These are phyloP conservation scores for Zoroaster sp. DNA, from an alignment of 53 echinoderm and acorn worm species.

Conservation along the genomic window DNA sequence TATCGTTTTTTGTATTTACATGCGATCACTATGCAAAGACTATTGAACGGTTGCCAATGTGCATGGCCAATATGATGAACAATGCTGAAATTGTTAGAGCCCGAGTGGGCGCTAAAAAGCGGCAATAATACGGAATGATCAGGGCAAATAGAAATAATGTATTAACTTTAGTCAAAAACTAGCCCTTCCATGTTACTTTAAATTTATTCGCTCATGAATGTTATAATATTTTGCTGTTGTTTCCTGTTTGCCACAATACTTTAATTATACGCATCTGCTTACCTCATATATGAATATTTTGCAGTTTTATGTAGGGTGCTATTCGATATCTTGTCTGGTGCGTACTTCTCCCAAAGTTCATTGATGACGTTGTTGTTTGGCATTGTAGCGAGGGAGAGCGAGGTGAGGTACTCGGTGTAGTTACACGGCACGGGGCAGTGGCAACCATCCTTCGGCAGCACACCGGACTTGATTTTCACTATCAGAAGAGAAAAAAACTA, in stretches of 20 bases:
- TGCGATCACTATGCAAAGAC: not conserved
- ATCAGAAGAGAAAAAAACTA: not conserved
- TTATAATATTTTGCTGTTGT: too few relatives aligned
- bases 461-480: slow-evolving; percentile 24
- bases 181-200: too few relatives aligned
- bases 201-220: too few relatives aligned
- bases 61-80: not conserved
- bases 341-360: not conserved
- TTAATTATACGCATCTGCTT: not conserved
- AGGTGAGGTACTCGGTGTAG: slow-evolving; percentile 37
- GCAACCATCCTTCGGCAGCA: not conserved
- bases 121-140: not conserved
- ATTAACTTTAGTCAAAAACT: too few relatives aligned
- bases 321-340: not conserved
- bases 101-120: not conserved
- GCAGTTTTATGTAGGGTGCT: not conserved
- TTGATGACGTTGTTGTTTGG: slow-evolving; percentile 21
- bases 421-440: slow-evolving; percentile 48
- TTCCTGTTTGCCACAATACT: too few relatives aligned
- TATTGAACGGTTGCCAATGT: not conserved
- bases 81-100: too few relatives aligned
- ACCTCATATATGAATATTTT: not conserved
- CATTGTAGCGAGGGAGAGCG: slow-evolving; percentile 17
- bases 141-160: too few relatives aligned
- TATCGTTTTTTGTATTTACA: not conserved